Evolutionary conservation across 2,888 invertebrate genomes (phyloP).

Genomic region (Coelopa pilipes): DNA sequence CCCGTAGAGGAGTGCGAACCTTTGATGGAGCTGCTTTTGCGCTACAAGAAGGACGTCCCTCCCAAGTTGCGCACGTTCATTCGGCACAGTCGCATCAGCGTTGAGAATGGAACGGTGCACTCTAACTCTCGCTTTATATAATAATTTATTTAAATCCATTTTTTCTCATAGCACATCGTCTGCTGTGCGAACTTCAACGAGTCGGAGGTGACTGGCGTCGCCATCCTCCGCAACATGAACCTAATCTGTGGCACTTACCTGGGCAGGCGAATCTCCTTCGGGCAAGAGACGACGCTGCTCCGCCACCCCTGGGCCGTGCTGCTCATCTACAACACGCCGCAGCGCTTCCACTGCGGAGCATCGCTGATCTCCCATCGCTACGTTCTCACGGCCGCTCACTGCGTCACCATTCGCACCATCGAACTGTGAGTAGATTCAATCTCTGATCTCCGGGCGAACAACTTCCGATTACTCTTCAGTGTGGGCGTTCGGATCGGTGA

Average conservation of each 20-base stretch:
- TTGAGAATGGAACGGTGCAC: background rate
- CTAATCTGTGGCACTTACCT: background rate
- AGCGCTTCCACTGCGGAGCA: background rate
- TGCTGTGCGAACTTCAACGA: background rate
- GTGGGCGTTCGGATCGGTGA: constrained; percentile 1
- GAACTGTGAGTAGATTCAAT: background rate
- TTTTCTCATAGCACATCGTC: background rate
- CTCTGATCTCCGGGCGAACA: too few species aligned
- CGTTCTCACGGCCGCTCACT: constrained; percentile 1
- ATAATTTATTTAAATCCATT: background rate
- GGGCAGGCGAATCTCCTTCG: background rate
- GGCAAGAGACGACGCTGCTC: background rate
- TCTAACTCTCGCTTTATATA: background rate
- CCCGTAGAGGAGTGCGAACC: background rate
- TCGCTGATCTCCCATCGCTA: constrained; percentile 5
- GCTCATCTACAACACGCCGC: background rate
- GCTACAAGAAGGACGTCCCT: background rate
- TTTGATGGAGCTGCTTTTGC: background rate
- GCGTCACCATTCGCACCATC: background rate
- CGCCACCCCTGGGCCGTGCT: constrained; percentile 1
- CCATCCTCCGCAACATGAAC: background rate
- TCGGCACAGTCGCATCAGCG: background rate
- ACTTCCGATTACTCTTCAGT: background rate
- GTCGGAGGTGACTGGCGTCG: background rate
- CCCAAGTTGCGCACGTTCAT: background rate